Evolutionary conservation across 2,113 vertebrate genomes (phyloP).

Genomic region (Corydoras maculifer): DNA sequence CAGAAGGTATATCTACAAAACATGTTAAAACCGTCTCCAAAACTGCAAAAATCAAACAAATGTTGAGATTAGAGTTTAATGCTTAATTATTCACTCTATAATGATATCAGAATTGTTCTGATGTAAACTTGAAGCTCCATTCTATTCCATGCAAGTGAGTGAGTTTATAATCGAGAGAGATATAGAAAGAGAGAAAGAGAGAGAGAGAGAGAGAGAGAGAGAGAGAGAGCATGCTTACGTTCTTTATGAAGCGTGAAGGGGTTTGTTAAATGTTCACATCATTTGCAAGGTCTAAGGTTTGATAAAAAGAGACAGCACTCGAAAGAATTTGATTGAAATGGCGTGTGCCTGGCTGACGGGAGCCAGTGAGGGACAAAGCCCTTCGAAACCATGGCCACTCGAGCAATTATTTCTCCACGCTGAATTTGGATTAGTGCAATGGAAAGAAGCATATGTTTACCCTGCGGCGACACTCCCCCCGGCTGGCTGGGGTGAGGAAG

Average conservation of each 20-base stretch:
- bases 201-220: conserved; percentile 9
- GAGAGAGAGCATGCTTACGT: conserved; percentile 42
- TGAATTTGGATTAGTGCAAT: conserved; percentile 99
- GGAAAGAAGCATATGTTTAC: conserved; percentile 99
- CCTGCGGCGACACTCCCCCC: conserved; percentile 96
- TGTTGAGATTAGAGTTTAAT: too few species aligned
- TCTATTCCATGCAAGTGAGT: not conserved
- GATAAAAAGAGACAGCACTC: conserved; percentile 84
- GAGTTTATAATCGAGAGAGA: conserved; percentile 7
- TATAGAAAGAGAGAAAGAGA: conserved; percentile 1
- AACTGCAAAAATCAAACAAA: too few species aligned
- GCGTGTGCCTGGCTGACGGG: conserved; percentile 98
- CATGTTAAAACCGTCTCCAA: too few species aligned
- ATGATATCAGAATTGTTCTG: too few species aligned
- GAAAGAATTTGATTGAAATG: conserved; percentile 96
- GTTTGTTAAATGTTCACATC: conserved; percentile 72
- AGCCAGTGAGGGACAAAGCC: conserved; percentile 98
- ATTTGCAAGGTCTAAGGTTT: conserved; percentile 75
- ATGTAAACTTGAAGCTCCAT: too few species aligned
- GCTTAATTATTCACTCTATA: too few species aligned
- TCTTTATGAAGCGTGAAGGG: conserved; percentile 61
- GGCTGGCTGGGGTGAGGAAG: conserved; percentile 83
- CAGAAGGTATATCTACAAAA: too few species aligned
- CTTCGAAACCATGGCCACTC: conserved; percentile 95
- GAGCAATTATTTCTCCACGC: conserved; percentile 99